phyloP scores from a whole-genome alignment of 1,140 invertebrate genomes.

The Vanessa tameamea region DNA sequence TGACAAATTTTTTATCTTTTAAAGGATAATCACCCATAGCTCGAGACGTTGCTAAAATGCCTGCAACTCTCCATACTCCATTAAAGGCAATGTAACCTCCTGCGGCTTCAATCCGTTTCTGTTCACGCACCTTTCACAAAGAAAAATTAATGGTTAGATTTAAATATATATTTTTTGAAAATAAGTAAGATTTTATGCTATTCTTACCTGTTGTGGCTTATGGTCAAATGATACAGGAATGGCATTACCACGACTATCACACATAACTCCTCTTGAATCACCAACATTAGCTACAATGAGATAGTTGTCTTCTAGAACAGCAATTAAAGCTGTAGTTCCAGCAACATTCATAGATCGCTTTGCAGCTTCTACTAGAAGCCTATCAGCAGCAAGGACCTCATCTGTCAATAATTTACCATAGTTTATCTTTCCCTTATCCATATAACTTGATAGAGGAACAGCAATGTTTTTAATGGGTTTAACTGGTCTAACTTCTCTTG shows the following conservation, averaged over 20 bases:
- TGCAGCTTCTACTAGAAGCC: constrained; percentile 88
- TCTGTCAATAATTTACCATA: constrained; percentile 91
- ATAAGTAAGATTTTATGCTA: neutral
- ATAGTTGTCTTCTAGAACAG: constrained; percentile 89
- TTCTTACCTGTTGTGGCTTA: constrained; percentile 93
- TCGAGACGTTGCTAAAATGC: constrained; percentile 96
- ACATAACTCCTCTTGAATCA: constrained; percentile 97
- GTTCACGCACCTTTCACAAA: constrained; percentile 87
- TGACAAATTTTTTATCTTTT: constrained; percentile 96
- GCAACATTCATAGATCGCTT: constrained; percentile 92
- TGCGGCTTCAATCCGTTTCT: constrained; percentile 93
- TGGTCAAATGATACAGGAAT: constrained; percentile 97
- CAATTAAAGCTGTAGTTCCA: constrained; percentile 96
- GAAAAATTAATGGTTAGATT: neutral
- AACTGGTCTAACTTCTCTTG: constrained; percentile 82
- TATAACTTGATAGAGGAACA: constrained; percentile 79
- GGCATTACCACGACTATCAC: constrained; percentile 92
- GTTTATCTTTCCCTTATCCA: constrained; percentile 88
- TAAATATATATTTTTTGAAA: neutral
- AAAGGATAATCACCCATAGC: constrained; percentile 97
- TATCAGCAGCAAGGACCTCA: constrained; percentile 91
- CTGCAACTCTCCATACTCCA: constrained; percentile 97
- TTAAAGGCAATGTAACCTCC: constrained; percentile 97
- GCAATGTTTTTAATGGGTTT: constrained; percentile 66
- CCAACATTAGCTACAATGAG: constrained; percentile 97